These are phyloP conservation scores for Clytia hemisphaerica DNA, from an alignment of 30 jellyfish, hydroid and myxozoan genomes.

Conservation along the genomic window DNA sequence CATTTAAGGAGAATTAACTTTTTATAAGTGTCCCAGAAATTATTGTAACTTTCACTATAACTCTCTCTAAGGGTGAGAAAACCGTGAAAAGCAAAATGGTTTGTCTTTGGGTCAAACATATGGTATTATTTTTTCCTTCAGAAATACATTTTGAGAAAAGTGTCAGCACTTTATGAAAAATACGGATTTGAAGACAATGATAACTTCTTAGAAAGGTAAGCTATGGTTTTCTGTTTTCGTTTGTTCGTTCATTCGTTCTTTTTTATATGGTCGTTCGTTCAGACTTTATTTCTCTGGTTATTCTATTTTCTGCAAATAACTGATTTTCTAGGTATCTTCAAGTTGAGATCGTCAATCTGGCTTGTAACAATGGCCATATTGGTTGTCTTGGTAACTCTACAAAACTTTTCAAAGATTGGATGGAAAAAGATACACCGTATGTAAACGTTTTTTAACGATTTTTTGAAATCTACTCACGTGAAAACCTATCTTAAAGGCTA, in stretches of 20 bases:
- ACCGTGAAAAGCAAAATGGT: no score
- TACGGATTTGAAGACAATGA: slow-evolving; percentile 22
- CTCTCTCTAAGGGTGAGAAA: no score
- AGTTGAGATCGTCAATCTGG: slow-evolving; percentile 36
- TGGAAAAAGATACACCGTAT: slow-evolving; percentile 22
- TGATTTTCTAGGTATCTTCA: slow-evolving; percentile 35
- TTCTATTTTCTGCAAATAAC: neutral
- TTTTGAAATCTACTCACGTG: no score
- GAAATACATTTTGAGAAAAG: slow-evolving; percentile 52
- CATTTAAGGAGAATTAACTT: no score
- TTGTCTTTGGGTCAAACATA: no score
- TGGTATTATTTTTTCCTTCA: slow-evolving; percentile 1
- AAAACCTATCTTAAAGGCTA: no score
- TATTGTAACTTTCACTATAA: no score
- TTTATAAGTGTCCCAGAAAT: no score
- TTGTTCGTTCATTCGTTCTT: no score
- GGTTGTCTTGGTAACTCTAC: slow-evolving; percentile 49
- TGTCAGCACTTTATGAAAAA: slow-evolving; percentile 18
- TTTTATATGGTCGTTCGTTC: no score
- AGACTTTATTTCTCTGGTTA: no score
- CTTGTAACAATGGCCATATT: slow-evolving; percentile 61
- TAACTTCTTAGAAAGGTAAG: slow-evolving; percentile 48
- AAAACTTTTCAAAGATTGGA: slow-evolving; percentile 48
- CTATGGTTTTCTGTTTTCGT: no score
- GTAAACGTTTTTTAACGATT: slow-evolving; percentile 16